Evolutionary conservation across 1,140 invertebrate species (phyloP).

Genomic region (Aphidius gifuensis): DNA sequence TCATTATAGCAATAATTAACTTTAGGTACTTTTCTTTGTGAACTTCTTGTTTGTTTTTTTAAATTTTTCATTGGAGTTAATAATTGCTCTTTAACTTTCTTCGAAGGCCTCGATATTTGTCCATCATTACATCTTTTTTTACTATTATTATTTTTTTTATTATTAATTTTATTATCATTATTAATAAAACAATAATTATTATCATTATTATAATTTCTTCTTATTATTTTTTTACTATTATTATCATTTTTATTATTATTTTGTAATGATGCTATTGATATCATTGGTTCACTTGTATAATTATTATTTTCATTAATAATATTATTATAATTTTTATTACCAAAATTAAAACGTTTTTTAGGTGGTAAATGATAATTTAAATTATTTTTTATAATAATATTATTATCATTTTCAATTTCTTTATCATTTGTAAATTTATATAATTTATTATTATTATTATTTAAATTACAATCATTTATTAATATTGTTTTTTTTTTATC

Average conservation of each 20-base stretch:
- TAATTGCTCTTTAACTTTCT: slow-evolving; percentile 23
- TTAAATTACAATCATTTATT: too few relatives aligned
- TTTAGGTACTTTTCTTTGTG: slow-evolving; percentile 45
- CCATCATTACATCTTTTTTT: slow-evolving; percentile 33
- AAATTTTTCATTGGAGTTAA: slow-evolving; percentile 21
- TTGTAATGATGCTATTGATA: slow-evolving; percentile 38
- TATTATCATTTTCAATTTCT: slow-evolving; percentile 23
- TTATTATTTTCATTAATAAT: slow-evolving; percentile 27
- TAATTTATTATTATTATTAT: too few relatives aligned
- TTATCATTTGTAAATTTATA: background rate
- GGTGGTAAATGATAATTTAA: slow-evolving; percentile 42
- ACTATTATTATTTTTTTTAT: slow-evolving; percentile 22
- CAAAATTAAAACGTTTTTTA: slow-evolving; percentile 47
- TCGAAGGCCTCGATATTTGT: slow-evolving; percentile 25
- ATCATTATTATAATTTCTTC: slow-evolving; percentile 35
- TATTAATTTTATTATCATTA: slow-evolving; percentile 11
- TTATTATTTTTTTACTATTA: slow-evolving; percentile 24
- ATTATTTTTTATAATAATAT: slow-evolving; percentile 26
- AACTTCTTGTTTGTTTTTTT: slow-evolving; percentile 39
- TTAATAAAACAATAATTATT: slow-evolving; percentile 23
- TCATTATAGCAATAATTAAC: slow-evolving; percentile 48
- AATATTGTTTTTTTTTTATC: background rate
- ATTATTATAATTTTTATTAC: slow-evolving; percentile 30
- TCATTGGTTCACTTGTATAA: slow-evolving; percentile 40
- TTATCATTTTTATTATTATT: slow-evolving; percentile 1